Base-by-base conservation (phyloP, 1,140 invertebrate species). In the Hypothenemus hampei region DNA sequence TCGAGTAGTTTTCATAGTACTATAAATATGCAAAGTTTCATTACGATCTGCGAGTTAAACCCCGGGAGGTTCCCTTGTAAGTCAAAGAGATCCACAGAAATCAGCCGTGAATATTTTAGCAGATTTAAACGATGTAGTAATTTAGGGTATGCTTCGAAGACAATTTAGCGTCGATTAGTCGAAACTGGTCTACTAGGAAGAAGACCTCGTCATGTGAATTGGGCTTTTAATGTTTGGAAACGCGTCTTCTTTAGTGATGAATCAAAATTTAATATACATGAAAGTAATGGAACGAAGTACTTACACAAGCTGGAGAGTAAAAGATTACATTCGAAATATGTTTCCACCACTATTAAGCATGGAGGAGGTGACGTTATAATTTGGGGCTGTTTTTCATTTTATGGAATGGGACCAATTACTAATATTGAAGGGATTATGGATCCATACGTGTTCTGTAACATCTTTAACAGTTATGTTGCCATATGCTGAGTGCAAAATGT, bases 231-330 rank as follows among this genome's bases (percentile, higher is more conserved):
- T 31, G 26, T 11, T 31, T 31, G 26, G 26, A 31, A 31, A 37
- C 35, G 35, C 8, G 2, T 37, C 15, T 7, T 37, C 15, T 37
- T 37, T 37, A 37, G 35, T 37, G 35, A 37, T 37, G 40, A 43
- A 21, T 21, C 23, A 11, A 31, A 31, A 31, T 31, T 31, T 31
- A 31, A 31, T 31, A 3, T 31, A 31, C 1, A 31, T 3, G 26
- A 3, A 31, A 31, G 26, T 31, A 16, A 43, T 43, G 40, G 40
- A 20, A 2, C 1, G 11, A 11, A 21, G 13, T 43, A 22, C 16
- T 10, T 20, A 2, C 19, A n/a, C 2, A 11, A 20, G 10, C 40
- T 5, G 10, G 5, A 16, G 16, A 5, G 23, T 5, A 43, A 24
- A 22, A 22, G 40, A 15, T 16, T 43, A 2, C 15, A 22, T 21